These are phyloP conservation scores for Dryomyza anilis DNA, from an alignment of 2,888 invertebrate genomes.

Conservation along the genomic window DNA sequence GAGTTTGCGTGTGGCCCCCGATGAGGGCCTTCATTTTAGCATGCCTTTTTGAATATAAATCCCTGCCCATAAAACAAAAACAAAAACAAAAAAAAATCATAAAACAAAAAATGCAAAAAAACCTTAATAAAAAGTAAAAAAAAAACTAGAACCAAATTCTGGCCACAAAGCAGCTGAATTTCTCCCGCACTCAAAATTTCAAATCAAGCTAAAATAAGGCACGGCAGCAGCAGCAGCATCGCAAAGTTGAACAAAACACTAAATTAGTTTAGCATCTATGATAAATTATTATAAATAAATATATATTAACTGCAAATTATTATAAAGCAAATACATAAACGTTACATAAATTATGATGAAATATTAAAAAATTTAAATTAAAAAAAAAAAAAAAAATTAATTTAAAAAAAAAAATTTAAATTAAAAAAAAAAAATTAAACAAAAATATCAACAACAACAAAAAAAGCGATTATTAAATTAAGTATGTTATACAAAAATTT, in stretches of 20 bases:
- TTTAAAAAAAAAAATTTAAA: conserved; percentile 14
- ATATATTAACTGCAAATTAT: too few species aligned
- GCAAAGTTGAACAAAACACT: conserved; percentile 3
- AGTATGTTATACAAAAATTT: conserved; percentile 17
- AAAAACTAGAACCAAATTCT: too few species aligned
- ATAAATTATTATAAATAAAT: conserved; percentile 7
- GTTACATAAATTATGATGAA: not conserved
- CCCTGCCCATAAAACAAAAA: conserved; percentile 31
- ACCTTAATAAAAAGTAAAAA: too few species aligned
- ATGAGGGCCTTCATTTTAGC: conserved; percentile 60
- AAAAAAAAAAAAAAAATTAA: conserved; percentile 16
- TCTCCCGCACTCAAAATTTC: conserved; percentile 35
- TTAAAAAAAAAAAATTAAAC: conserved; percentile 22
- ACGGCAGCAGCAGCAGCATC: not conserved
- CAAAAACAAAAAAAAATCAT: conserved; percentile 33
- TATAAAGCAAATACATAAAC: too few species aligned
- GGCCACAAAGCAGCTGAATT: too few species aligned
- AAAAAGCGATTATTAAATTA: conserved; percentile 10
- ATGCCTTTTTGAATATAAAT: conserved; percentile 60
- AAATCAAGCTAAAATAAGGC: conserved; percentile 51
- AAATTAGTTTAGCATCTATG: conserved; percentile 11
- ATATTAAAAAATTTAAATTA: conserved; percentile 17
- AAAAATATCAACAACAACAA: conserved; percentile 25
- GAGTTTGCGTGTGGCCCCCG: conserved; percentile 61
- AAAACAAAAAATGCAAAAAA: conserved; percentile 35